Percentiles rank a stretch among this genome's conserved stretches.
Conservation (phyloP, 92 coral and sea anemone species). For the Paragorgia papillata region DNA sequence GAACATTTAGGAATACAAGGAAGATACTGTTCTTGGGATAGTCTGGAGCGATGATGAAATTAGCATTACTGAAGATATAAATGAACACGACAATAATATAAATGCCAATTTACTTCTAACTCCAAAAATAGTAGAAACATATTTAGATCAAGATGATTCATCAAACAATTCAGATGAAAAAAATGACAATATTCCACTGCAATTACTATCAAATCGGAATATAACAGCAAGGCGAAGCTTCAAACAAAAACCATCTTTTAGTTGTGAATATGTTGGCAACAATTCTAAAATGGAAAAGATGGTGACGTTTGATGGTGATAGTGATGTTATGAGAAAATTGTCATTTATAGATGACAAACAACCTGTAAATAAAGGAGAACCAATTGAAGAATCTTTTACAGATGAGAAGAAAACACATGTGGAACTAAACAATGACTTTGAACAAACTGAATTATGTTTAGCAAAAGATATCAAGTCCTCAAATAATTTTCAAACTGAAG, state of each 20-base stretch:
- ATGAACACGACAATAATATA: neutral
- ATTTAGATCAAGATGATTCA: neutral
- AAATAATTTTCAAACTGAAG: neutral
- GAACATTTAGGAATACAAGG: neutral
- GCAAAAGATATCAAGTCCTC: neutral
- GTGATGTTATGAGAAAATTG: neutral
- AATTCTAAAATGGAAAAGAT: neutral
- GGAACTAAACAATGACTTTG: constrained; percentile 2
- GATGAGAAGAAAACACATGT: neutral
- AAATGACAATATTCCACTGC: neutral
- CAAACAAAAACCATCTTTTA: constrained; percentile 11
- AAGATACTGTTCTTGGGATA: constrained; percentile 1
- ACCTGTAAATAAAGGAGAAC: no score
- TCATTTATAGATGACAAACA: no score
- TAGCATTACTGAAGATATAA: neutral
- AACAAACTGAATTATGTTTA: neutral
- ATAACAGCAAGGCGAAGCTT: neutral
- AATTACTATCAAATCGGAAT: neutral
- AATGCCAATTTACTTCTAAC: no score
- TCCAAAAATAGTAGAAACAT: neutral
- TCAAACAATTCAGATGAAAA: constrained; percentile 10
- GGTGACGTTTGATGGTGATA: neutral
- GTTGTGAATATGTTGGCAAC: neutral
- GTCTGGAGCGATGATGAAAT: neutral
- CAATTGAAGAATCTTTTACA: no score